phyloP scores from a whole-genome alignment of 2,888 invertebrate species.

The Physocephala rufipes region DNA sequence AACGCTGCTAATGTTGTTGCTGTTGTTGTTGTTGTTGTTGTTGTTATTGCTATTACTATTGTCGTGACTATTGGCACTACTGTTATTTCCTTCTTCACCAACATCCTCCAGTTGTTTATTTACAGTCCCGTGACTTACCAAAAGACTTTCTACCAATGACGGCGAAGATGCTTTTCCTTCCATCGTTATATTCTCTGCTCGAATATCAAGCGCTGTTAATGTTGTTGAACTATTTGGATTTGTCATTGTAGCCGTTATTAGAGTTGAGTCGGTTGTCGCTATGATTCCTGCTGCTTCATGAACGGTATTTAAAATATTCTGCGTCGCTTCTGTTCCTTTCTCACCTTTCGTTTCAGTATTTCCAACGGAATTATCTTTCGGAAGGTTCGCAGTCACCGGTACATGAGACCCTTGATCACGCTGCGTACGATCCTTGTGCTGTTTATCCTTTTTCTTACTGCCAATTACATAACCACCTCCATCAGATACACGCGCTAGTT shows the following conservation, averaged over 20 bases:
- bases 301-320: constrained; percentile 53
- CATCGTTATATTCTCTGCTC: constrained; percentile 39
- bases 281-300: constrained; percentile 49
- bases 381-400: constrained; percentile 2
- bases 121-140: too few species aligned
- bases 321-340: constrained; percentile 50
- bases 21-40: constrained; percentile 47
- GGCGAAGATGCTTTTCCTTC: constrained; percentile 47
- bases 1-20: constrained; percentile 46
- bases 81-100: constrained; percentile 48
- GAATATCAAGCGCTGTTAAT: constrained; percentile 45
- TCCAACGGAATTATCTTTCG: background rate
- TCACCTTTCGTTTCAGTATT: constrained; percentile 5
- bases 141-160: constrained; percentile 44
- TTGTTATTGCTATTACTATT: constrained; percentile 43
- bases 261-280: constrained; percentile 39
- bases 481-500: constrained; percentile 82
- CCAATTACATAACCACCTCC: constrained; percentile 71
- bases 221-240: constrained; percentile 41
- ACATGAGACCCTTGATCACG: constrained; percentile 30
- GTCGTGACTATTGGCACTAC: constrained; percentile 40
- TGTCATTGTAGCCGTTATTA: background rate
- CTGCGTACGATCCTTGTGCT: constrained; percentile 17
- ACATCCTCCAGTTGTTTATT: background rate
- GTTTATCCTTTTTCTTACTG: constrained; percentile 48